These are phyloP conservation scores for Spilogale gracilis DNA, from an alignment of 2,113 vertebrate genomes.

Conservation along the genomic window DNA sequence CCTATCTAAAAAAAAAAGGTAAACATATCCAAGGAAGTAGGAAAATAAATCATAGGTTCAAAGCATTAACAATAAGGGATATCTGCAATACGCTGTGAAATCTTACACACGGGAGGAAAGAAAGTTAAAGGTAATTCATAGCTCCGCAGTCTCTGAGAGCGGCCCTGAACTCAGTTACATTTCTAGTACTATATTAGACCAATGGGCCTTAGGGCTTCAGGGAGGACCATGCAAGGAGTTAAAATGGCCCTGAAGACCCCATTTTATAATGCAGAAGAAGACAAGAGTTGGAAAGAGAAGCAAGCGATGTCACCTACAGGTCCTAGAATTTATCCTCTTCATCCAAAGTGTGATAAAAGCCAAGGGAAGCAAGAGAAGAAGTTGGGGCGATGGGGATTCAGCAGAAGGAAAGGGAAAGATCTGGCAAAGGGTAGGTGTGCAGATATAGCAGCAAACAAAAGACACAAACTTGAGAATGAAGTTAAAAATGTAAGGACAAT, in stretches of 20 bases:
- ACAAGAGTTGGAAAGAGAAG: neutral
- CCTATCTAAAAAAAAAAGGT: neutral
- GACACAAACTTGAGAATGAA: neutral
- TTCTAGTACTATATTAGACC: neutral
- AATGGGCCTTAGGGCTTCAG: neutral
- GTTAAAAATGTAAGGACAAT: conserved; percentile 19
- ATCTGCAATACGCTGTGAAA: neutral
- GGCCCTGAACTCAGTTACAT: neutral
- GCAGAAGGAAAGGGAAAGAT: neutral
- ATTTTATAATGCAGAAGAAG: neutral
- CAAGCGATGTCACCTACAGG: neutral
- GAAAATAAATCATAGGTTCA: conserved; percentile 26
- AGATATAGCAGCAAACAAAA: neutral
- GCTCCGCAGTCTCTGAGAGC: neutral
- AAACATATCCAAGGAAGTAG: neutral
- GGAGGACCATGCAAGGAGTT: neutral
- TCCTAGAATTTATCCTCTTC: neutral
- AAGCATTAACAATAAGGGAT: neutral
- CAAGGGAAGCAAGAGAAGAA: neutral
- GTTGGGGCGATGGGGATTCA: neutral
- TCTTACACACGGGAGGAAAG: neutral
- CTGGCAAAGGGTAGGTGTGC: neutral
- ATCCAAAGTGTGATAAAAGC: neutral
- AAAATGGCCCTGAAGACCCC: neutral
- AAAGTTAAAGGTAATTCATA: neutral